Conservation (phyloP, 2,113 vertebrate species). For the Nesoenas mayeri region DNA sequence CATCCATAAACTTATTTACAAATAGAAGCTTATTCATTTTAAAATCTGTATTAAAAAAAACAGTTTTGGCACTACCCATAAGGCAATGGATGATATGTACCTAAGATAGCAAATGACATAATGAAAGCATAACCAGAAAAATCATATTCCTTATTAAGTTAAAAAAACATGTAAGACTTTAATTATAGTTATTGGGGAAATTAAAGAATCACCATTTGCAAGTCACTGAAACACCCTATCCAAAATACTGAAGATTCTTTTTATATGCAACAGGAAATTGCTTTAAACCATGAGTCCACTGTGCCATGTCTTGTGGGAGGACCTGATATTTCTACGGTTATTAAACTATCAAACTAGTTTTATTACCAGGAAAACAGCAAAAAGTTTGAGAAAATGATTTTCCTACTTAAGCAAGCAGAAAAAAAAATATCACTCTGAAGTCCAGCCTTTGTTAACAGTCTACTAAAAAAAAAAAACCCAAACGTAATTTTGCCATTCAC, state of each 20-base stretch:
- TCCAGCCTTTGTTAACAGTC: not conserved
- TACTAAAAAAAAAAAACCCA: not conserved
- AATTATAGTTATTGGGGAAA: not conserved
- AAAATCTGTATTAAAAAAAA: constrained; percentile 70
- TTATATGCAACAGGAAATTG: not conserved
- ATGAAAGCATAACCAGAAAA: constrained; percentile 61
- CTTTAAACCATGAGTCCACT: not conserved
- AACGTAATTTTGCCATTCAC: not conserved
- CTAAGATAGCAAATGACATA: constrained; percentile 58
- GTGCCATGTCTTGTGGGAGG: not conserved
- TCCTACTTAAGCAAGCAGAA: not conserved
- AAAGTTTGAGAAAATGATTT: not conserved
- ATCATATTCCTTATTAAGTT: constrained; percentile 29
- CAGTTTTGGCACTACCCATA: constrained; percentile 71
- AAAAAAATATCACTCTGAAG: not conserved
- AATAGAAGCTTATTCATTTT: constrained; percentile 64
- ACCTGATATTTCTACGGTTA: not conserved
- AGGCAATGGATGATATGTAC: constrained; percentile 65
- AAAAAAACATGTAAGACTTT: not conserved
- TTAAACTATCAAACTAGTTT: not conserved
- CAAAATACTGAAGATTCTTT: not conserved
- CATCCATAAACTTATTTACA: constrained; percentile 71
- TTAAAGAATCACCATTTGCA: not conserved
- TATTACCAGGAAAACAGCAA: constrained; percentile 10
- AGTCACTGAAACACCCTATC: not conserved